Percentiles rank a stretch among this genome's conserved stretches.
Conservation (phyloP, 2,113 vertebrate species). For the Dryoscopus gambensis region DNA sequence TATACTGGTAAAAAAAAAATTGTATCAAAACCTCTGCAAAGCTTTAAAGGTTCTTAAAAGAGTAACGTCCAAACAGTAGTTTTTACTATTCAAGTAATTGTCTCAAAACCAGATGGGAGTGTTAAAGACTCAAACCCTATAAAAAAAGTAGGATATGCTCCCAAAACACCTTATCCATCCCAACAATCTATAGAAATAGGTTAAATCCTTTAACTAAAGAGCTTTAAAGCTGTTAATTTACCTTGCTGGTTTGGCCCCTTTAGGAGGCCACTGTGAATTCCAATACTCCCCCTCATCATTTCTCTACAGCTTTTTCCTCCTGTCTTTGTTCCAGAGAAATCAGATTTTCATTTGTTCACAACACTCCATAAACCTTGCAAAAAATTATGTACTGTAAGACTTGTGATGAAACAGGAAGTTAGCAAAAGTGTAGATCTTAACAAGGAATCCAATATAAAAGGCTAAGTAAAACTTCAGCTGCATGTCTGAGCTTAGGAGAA, state of each 20-base stretch:
- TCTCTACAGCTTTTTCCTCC: neutral
- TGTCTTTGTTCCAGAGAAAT: neutral
- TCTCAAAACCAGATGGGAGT: slow-evolving; percentile 30
- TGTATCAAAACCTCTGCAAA: neutral
- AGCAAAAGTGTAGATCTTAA: neutral
- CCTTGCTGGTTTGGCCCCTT: neutral
- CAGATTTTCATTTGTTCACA: neutral
- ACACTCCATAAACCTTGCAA: neutral
- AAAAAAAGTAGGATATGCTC: slow-evolving; percentile 19
- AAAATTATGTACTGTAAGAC: neutral
- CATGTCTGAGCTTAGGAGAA: neutral
- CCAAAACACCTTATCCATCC: slow-evolving; percentile 18
- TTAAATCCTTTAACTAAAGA: neutral
- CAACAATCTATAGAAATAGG: slow-evolving; percentile 26
- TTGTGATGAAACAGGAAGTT: neutral
- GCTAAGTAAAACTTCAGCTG: neutral
- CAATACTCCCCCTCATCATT: neutral
- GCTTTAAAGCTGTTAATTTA: neutral
- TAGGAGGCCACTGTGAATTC: neutral
- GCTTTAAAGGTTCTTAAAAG: neutral
- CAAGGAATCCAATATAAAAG: neutral
- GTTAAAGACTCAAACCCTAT: slow-evolving; percentile 30
- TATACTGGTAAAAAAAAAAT: neutral
- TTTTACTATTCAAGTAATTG: neutral
- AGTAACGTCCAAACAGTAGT: neutral